These are phyloP conservation scores for Leucoptera coffeella DNA, from an alignment of 2,888 invertebrate genomes.

Conservation along the genomic window DNA sequence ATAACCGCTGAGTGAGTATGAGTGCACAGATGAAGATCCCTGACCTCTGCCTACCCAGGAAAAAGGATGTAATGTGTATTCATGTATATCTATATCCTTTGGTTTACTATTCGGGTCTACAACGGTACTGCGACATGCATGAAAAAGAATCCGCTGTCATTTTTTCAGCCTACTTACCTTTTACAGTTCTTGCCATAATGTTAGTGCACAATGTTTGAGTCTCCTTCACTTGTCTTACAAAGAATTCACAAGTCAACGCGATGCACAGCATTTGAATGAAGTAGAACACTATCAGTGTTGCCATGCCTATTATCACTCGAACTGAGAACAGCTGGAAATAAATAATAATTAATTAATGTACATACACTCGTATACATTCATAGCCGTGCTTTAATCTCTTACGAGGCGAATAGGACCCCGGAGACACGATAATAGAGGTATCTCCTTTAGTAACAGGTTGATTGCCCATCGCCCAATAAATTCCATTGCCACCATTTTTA, in stretches of 20 bases:
- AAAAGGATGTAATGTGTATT: background rate
- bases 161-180: constrained; percentile 11
- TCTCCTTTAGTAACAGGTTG: background rate
- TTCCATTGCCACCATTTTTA: background rate
- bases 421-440: too few relatives aligned
- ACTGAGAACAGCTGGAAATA: background rate
- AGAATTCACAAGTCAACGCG: constrained; percentile 11
- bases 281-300: constrained; percentile 8
- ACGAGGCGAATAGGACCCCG: too few relatives aligned
- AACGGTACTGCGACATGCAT: background rate
- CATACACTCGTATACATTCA: background rate
- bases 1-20: too few relatives aligned
- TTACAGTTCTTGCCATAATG: constrained; percentile 9
- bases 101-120: background rate
- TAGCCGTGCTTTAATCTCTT: background rate
- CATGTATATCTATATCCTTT: background rate
- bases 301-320: background rate
- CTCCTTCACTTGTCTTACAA: constrained; percentile 11
- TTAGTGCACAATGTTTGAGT: constrained; percentile 12
- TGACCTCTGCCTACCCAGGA: too few relatives aligned
- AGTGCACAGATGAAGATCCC: too few relatives aligned
- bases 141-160: background rate
- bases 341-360: background rate
- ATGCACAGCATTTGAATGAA: constrained; percentile 9
- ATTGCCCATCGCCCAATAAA: background rate